Evolutionary conservation across 2,113 vertebrate genomes (phyloP).

Genomic region (Ascaphus truei): DNA sequence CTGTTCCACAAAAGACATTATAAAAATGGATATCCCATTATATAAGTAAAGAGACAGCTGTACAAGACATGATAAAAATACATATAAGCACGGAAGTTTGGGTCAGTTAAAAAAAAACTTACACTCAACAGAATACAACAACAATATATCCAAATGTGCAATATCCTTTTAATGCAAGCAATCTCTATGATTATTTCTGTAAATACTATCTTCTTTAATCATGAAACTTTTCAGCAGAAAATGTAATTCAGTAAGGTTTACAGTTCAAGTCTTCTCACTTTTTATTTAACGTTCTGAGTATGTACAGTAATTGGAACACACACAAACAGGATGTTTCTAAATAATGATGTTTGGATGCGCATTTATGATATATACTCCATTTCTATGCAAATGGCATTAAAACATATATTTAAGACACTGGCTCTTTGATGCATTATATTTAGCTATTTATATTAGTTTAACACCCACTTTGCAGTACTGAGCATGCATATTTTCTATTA

Average conservation of each 20-base stretch:
- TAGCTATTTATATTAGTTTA: slow-evolving; percentile 13
- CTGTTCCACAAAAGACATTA: too few species aligned
- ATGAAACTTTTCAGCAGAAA: too few species aligned
- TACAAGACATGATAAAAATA: too few species aligned
- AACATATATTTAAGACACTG: neutral
- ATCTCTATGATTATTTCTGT: too few species aligned
- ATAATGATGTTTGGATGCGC: neutral
- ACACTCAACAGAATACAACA: too few species aligned
- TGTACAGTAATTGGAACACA: neutral
- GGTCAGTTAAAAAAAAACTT: too few species aligned
- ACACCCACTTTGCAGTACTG: neutral
- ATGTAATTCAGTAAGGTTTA: neutral
- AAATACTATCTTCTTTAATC: too few species aligned
- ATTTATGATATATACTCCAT: neutral
- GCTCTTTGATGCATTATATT: neutral
- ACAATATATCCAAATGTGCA: too few species aligned
- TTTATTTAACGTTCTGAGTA: neutral
- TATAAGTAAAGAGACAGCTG: too few species aligned
- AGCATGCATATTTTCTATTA: neutral
- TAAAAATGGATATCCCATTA: too few species aligned
- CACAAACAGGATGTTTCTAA: neutral
- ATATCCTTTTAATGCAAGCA: too few species aligned
- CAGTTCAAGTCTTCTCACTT: neutral
- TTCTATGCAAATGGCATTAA: slow-evolving; percentile 6
- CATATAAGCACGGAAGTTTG: too few species aligned